Evolutionary conservation across 1,140 invertebrate genomes (phyloP).

Genomic region (Drosophila guanche): DNA sequence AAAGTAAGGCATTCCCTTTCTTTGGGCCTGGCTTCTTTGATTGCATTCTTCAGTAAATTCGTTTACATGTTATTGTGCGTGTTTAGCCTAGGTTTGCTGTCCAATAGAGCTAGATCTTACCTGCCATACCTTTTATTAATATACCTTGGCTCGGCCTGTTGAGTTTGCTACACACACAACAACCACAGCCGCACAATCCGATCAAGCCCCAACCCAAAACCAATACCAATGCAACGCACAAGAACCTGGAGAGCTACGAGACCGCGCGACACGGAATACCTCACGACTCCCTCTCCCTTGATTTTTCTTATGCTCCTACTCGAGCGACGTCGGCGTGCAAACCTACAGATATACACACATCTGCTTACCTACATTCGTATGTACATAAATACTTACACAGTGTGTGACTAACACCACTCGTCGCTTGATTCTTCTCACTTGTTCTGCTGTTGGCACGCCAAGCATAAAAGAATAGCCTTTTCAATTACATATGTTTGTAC

Average conservation of each 20-base stretch:
- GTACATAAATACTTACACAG: background rate
- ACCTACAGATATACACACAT: slow-evolving; percentile 5
- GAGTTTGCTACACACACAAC: slow-evolving; percentile 54
- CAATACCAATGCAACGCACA: slow-evolving; percentile 16
- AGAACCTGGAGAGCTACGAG: slow-evolving; percentile 2
- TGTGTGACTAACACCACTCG: background rate
- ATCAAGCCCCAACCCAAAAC: slow-evolving; percentile 46
- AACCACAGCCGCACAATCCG: slow-evolving; percentile 34
- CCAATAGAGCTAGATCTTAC: too few species aligned
- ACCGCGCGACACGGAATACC: background rate
- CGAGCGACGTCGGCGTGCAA: background rate
- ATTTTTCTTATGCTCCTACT: slow-evolving; percentile 40
- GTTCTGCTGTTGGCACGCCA: too few species aligned
- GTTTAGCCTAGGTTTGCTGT: too few species aligned
- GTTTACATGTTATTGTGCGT: too few species aligned
- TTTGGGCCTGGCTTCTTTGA: too few species aligned
- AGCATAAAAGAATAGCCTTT: slow-evolving; percentile 3
- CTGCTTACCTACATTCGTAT: too few species aligned
- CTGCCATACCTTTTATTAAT: too few species aligned
- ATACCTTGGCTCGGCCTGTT: slow-evolving; percentile 18
- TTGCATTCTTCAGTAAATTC: too few species aligned
- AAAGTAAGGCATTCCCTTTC: too few species aligned
- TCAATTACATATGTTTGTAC: slow-evolving; percentile 9
- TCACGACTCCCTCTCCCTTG: slow-evolving; percentile 35
- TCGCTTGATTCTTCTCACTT: slow-evolving; percentile 1